Conservation (phyloP, 1,140 invertebrate genomes). For the Ips typographus region DNA sequence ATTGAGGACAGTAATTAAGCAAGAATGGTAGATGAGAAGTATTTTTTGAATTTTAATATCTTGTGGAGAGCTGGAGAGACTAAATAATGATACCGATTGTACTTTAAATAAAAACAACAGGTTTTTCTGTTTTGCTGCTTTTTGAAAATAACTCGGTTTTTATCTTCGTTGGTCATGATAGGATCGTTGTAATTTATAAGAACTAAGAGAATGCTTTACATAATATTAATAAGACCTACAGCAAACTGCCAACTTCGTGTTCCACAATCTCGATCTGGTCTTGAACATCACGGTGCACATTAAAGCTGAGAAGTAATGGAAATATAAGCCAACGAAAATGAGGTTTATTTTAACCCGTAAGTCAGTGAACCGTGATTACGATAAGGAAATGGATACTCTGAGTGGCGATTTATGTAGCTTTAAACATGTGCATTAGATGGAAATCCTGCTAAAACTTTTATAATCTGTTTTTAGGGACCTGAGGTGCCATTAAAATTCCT, state of each 20-base stretch:
- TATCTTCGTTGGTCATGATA: no score
- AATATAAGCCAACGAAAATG: constrained; percentile 27
- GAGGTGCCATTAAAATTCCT: neutral
- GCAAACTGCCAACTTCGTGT: neutral
- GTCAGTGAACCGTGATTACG: constrained; percentile 30
- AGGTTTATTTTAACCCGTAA: constrained; percentile 26
- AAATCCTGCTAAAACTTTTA: constrained; percentile 19
- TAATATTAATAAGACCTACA: constrained; percentile 1
- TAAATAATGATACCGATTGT: no score
- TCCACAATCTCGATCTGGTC: constrained; percentile 21
- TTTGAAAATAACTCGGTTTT: no score
- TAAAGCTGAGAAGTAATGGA: constrained; percentile 23
- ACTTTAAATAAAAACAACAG: no score
- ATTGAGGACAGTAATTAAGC: no score
- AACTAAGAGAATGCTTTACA: neutral
- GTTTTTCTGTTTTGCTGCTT: no score
- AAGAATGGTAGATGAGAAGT: no score
- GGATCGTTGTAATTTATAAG: no score
- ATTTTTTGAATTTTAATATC: no score
- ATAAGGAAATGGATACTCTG: constrained; percentile 28
- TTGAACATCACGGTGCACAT: constrained; percentile 1
- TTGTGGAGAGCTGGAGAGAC: no score
- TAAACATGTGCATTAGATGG: constrained; percentile 27
- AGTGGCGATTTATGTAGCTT: constrained; percentile 28
- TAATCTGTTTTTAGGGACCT: constrained; percentile 3